Conservation (phyloP, 2,113 vertebrate genomes). For the Hoplias malabaricus region DNA sequence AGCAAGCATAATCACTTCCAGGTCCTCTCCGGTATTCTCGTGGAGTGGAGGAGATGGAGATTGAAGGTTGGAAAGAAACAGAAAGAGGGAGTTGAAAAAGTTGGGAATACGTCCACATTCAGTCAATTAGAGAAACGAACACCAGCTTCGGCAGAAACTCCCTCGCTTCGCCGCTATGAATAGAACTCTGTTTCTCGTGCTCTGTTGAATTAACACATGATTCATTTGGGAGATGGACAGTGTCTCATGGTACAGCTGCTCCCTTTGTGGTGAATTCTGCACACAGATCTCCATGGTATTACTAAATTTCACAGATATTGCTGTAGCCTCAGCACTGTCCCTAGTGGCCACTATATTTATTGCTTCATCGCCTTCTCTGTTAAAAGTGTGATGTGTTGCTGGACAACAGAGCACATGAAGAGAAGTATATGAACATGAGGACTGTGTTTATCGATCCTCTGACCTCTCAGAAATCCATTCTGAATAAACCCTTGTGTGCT, state of each 20-base stretch:
- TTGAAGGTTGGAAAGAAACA: constrained; percentile 18
- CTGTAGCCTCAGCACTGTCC: no score
- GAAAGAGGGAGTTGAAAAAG: constrained; percentile 23
- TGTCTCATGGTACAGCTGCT: background rate
- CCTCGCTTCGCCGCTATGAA: background rate
- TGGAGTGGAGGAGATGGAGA: constrained; percentile 9
- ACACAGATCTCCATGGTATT: background rate
- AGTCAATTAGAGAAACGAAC: constrained; percentile 46
- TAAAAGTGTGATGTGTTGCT: no score
- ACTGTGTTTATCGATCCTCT: no score
- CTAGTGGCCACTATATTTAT: no score
- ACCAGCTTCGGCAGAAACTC: constrained; percentile 43
- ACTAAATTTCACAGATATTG: background rate
- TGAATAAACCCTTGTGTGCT: no score
- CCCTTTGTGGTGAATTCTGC: background rate
- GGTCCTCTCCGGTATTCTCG: background rate
- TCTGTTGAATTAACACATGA: constrained; percentile 16
- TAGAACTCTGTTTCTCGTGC: constrained; percentile 13
- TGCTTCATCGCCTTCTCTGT: no score
- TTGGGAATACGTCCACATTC: constrained; percentile 23
- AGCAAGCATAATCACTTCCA: constrained; percentile 52
- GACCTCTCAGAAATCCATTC: no score
- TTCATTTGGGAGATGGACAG: constrained; percentile 16
- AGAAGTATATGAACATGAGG: no score
- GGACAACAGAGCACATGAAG: no score